Conservation (phyloP, 2,113 vertebrate species). For the Raja brachyura region DNA sequence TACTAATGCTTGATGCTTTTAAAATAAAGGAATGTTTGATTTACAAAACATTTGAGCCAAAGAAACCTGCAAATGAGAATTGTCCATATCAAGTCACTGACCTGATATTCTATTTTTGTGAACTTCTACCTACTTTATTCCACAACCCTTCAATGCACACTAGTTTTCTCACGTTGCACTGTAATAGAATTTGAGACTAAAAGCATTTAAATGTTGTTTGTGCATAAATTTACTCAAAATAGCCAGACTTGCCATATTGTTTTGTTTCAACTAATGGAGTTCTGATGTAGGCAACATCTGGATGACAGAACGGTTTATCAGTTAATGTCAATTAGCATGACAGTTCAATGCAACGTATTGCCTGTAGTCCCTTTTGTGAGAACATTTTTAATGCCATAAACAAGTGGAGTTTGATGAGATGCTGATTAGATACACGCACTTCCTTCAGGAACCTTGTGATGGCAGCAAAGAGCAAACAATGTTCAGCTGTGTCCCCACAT, state of each 20-base stretch:
- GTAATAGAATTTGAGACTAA: slow-evolving; percentile 38
- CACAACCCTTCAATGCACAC: background rate
- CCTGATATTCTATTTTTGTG: background rate
- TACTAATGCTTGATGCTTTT: background rate
- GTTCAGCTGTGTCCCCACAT: background rate
- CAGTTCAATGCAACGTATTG: slow-evolving; percentile 24
- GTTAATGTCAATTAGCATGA: slow-evolving; percentile 34
- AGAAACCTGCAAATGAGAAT: background rate
- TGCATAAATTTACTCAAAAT: slow-evolving; percentile 38
- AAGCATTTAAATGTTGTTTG: slow-evolving; percentile 39
- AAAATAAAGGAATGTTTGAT: background rate
- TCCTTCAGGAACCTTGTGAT: slow-evolving; percentile 5
- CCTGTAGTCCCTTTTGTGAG: slow-evolving; percentile 13
- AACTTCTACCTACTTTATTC: slow-evolving; percentile 31
- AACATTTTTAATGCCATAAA: slow-evolving; percentile 31
- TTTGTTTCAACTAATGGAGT: slow-evolving; percentile 35
- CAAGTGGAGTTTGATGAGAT: background rate
- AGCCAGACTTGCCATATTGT: slow-evolving; percentile 24
- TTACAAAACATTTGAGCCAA: background rate
- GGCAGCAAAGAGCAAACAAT: slow-evolving; percentile 24
- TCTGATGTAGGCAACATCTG: slow-evolving; percentile 36
- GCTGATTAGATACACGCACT: background rate
- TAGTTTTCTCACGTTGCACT: slow-evolving; percentile 18
- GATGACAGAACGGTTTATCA: slow-evolving; percentile 34
- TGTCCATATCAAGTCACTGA: background rate